Evolutionary conservation across 2,888 invertebrate species (phyloP), one percentile per base, ranked within the genome.

Genomic region (Xiphydria camelus): DNA sequence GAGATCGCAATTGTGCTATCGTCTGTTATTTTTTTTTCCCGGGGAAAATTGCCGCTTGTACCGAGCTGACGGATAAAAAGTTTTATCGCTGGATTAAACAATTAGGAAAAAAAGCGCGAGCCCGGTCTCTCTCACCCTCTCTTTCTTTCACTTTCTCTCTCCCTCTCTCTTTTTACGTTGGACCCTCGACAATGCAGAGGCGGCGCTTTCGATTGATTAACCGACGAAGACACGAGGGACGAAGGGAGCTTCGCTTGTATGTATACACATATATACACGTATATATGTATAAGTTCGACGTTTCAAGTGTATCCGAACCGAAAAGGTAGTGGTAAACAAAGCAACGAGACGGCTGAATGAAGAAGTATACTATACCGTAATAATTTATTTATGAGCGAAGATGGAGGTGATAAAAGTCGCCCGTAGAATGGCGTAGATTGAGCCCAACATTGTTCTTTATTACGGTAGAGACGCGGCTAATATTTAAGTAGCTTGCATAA

Each of bases 361-460:
- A 40, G 20, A 33, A 33, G 32, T 33, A 15, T 18, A 29, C 31
- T 18, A 39, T 25, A 34, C 15, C 23, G 29, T 35, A 49, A 49
- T 55, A 52, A 56, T 56, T 56, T 56, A 59, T 59, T 59, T 58
- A 51, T 46, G 48, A 45, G 39, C 31, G 35, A 33, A 40, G 31
- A 21, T 17, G 31, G 29, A 29, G 26, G 43, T 34, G 49, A 55
- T 57, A 55, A 53, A 59, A 51, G 22, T 55, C 38, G n/a, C n/a
- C 34, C 31, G 19, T 10, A 20, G 23, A 51, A 53, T 32, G 34
- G 45, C 22, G 36, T 42, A 34, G 49, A 51, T 41, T 41, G 49
- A 44, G 25, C 40, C 40, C 35, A 29, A 47, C 26, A 43, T 41
- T 41, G 39, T 41, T 50, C 47, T 55, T 58, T 57, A 57, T 53